These are phyloP conservation scores for Peromyscus nudipes DNA, from an alignment of 2,797 vertebrate species.

Conservation along the genomic window DNA sequence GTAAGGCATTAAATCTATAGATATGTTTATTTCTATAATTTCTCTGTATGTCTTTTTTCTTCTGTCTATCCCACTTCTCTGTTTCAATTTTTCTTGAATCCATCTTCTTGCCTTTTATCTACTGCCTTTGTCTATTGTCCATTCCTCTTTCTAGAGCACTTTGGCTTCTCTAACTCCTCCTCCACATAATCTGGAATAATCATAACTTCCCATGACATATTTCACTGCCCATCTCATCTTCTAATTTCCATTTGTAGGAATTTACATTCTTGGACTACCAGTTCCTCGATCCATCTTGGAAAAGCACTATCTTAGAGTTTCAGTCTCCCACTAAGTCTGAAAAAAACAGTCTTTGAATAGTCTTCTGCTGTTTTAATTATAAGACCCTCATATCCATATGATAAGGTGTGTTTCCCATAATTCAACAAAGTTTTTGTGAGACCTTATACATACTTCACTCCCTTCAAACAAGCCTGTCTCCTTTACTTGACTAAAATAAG, in stretches of 20 bases:
- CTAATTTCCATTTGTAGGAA: constrained; percentile 58
- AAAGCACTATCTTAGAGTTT: constrained; percentile 49
- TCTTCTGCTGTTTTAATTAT: neutral
- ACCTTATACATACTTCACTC: constrained; percentile 36
- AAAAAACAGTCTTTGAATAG: constrained; percentile 65
- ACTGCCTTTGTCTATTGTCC: constrained; percentile 81
- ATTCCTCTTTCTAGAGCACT: constrained; percentile 68
- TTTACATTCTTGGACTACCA: constrained; percentile 73
- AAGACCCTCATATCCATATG: neutral
- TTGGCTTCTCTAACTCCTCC: constrained; percentile 72
- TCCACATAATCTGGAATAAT: constrained; percentile 56
- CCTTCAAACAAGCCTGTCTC: neutral
- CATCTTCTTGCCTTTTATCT: constrained; percentile 77
- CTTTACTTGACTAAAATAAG: neutral
- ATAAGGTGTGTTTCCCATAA: constrained; percentile 74
- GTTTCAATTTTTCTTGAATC: constrained; percentile 76
- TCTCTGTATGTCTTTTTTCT: constrained; percentile 62
- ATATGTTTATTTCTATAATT: constrained; percentile 48
- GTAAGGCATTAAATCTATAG: neutral
- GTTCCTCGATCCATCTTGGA: neutral
- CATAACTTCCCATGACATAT: neutral
- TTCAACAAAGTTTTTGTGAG: constrained; percentile 58
- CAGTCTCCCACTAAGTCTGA: constrained; percentile 23
- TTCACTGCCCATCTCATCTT: neutral
- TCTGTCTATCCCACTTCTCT: constrained; percentile 76